Percentiles rank a stretch among this genome's conserved stretches.
These are phyloP conservation scores for Acronicta leporina DNA, from an alignment of 2,888 invertebrate genomes.

Conservation along the genomic window DNA sequence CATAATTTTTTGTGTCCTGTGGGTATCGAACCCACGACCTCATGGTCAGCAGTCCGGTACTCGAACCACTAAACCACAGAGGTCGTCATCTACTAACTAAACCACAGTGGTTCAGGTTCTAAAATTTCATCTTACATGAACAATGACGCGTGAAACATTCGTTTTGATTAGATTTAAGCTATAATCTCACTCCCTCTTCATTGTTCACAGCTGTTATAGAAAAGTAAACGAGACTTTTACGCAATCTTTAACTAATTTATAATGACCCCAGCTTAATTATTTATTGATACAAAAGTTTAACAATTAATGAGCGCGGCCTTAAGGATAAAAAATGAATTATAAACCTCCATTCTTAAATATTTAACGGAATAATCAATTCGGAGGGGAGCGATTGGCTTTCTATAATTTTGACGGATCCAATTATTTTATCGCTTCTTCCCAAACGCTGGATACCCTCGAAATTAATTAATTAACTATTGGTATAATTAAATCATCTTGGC, in stretches of 20 bases:
- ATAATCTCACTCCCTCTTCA: too few species aligned
- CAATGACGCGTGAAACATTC: too few species aligned
- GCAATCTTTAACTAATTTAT: conserved; percentile 1
- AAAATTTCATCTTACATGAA: too few species aligned
- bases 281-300: conserved; percentile 19
- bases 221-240: neutral
- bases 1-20: too few species aligned
- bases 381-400: conserved; percentile 76
- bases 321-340: conserved; percentile 60
- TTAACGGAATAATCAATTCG: conserved; percentile 72
- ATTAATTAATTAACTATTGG: conserved; percentile 86
- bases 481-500: conserved; percentile 79
- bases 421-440: conserved; percentile 80
- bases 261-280: conserved; percentile 7
- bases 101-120: too few species aligned
- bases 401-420: conserved; percentile 84
- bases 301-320: conserved; percentile 21
- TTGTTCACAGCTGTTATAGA: neutral
- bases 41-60: too few species aligned
- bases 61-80: too few species aligned
- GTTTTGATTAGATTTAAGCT: too few species aligned
- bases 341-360: conserved; percentile 62
- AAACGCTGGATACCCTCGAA: conserved; percentile 73
- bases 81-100: too few species aligned
- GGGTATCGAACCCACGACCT: too few species aligned